phyloP scores from a whole-genome alignment of 2,113 vertebrate species.

The Ia io region DNA sequence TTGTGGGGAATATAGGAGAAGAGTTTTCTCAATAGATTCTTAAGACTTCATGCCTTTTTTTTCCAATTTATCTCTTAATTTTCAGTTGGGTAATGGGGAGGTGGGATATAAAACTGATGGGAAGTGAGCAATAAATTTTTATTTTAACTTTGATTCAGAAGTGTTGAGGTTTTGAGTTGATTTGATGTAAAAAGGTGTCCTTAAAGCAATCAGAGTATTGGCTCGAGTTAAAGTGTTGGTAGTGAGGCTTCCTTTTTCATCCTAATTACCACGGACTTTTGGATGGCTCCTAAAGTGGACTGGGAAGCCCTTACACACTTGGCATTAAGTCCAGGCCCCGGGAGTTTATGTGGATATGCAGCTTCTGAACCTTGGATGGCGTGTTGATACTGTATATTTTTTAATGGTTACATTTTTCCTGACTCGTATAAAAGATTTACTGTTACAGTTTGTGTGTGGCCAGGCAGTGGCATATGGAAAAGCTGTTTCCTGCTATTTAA shows the following conservation, averaged over 20 bases:
- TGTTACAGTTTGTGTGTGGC: conserved; percentile 92
- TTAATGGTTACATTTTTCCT: conserved; percentile 77
- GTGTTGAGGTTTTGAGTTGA: neutral
- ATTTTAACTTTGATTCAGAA: neutral
- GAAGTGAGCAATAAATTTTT: neutral
- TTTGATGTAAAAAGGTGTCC: neutral
- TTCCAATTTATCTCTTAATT: neutral
- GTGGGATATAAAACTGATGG: neutral
- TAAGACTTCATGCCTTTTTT: neutral
- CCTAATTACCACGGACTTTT: neutral
- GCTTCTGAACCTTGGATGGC: conserved; percentile 44
- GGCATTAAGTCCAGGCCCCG: conserved; percentile 31
- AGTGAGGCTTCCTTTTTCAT: neutral
- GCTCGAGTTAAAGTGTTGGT: conserved; percentile 1
- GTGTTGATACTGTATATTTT: conserved; percentile 72
- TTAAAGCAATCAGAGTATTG: conserved; percentile 24
- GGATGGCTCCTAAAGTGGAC: conserved; percentile 44
- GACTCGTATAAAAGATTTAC: conserved; percentile 88
- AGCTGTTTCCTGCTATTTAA: conserved; percentile 94
- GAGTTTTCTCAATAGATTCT: neutral
- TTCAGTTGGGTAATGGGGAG: neutral
- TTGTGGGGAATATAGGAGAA: neutral
- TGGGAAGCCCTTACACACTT: conserved; percentile 58
- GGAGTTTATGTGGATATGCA: conserved; percentile 42
- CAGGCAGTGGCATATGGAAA: conserved; percentile 87